phyloP scores from a whole-genome alignment of 2,797 vertebrate genomes.

The Orientallactaga sibirica region DNA sequence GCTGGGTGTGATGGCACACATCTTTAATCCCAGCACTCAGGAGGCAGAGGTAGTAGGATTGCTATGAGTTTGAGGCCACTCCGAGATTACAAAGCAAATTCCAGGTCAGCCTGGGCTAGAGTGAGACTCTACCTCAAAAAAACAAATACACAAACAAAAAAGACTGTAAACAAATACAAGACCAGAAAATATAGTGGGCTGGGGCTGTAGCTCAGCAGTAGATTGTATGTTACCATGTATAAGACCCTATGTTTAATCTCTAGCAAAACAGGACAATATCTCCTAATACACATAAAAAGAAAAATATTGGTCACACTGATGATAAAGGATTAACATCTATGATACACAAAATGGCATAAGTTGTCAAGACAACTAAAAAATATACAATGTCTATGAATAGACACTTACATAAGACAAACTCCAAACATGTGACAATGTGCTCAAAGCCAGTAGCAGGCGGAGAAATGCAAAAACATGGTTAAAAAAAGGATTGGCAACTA shows the following conservation, averaged over 20 bases:
- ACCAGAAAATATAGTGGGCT: not conserved
- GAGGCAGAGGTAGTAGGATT: too few species aligned
- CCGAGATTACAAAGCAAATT: too few species aligned
- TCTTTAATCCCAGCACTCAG: too few species aligned
- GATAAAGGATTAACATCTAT: constrained; percentile 17
- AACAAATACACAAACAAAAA: too few species aligned
- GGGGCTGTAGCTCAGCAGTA: not conserved
- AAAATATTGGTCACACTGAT: not conserved
- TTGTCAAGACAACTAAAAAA: constrained; percentile 36
- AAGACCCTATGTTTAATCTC: not conserved
- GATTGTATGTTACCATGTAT: not conserved
- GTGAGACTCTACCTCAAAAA: too few species aligned
- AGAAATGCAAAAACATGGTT: constrained; percentile 47
- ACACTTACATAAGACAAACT: constrained; percentile 31
- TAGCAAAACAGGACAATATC: not conserved
- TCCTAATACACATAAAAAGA: not conserved
- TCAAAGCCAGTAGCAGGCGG: constrained; percentile 57
- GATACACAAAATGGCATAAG: constrained; percentile 28
- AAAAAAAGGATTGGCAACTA: constrained; percentile 41
- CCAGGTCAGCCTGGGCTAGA: too few species aligned
- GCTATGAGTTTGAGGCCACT: too few species aligned
- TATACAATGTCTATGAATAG: constrained; percentile 37
- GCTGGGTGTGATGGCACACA: too few species aligned
- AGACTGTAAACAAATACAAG: not conserved
- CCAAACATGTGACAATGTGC: constrained; percentile 35